Conservation (phyloP, 2,888 invertebrate genomes). For the Sclerodermus sp. region DNA sequence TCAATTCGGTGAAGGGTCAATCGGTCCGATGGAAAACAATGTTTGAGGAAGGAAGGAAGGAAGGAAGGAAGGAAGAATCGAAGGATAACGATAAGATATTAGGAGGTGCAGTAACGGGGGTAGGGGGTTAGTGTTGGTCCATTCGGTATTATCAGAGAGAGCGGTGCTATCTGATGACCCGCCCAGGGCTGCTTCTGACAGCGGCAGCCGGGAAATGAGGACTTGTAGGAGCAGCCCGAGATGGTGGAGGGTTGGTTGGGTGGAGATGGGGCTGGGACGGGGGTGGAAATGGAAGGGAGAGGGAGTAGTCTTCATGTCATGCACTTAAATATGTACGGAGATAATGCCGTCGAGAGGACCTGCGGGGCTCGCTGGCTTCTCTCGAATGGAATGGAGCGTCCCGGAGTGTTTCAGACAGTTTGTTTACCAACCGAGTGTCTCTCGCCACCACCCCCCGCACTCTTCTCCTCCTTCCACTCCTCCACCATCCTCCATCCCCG, state of each 20-base stretch:
- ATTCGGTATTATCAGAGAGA: slow-evolving; percentile 48
- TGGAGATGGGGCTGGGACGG: slow-evolving; percentile 18
- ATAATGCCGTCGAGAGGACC: slow-evolving; percentile 49
- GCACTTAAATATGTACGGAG: slow-evolving; percentile 56
- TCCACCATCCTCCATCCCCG: too few species aligned
- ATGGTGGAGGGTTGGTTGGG: slow-evolving; percentile 9
- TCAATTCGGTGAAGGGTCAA: too few species aligned
- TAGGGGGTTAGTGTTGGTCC: slow-evolving; percentile 9
- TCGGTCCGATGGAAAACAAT: too few species aligned
- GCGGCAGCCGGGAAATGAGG: slow-evolving; percentile 46
- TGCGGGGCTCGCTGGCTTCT: slow-evolving; percentile 31
- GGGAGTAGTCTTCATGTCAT: slow-evolving; percentile 33
- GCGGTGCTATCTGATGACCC: slow-evolving; percentile 54
- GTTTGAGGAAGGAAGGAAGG: too few species aligned
- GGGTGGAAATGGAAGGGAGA: slow-evolving; percentile 38
- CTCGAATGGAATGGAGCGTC: slow-evolving; percentile 47
- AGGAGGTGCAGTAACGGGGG: too few species aligned
- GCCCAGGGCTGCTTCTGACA: slow-evolving; percentile 55
- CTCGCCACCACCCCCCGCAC: slow-evolving; percentile 2
- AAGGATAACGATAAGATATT: too few species aligned
- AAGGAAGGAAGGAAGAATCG: too few species aligned
- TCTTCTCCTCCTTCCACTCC: too few species aligned
- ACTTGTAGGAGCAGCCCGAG: slow-evolving; percentile 9
- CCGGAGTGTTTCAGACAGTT: slow-evolving; percentile 55
- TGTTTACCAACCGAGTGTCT: slow-evolving; percentile 46